Percentiles rank a stretch among this genome's conserved stretches.
Conservation (phyloP, 2,797 vertebrate genomes). For the Coregonus suidteri region DNA sequence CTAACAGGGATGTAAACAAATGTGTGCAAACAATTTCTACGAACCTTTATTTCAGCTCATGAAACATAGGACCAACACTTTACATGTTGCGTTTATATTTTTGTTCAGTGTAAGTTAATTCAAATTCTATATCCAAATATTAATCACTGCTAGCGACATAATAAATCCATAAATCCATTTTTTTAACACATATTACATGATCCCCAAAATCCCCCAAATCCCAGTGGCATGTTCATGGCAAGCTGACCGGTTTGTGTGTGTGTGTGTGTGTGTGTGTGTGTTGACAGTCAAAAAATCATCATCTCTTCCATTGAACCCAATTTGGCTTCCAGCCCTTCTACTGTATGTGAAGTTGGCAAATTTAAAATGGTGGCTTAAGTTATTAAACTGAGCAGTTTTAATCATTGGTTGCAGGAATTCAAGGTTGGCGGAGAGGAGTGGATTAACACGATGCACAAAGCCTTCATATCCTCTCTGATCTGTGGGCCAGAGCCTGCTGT, state of each 20-base stretch:
- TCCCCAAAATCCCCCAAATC: slow-evolving; percentile 42
- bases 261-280: background rate
- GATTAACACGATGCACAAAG: slow-evolving; percentile 89
- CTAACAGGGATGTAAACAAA: too few species aligned
- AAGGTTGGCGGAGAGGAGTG: slow-evolving; percentile 78
- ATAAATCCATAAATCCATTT: slow-evolving; percentile 29
- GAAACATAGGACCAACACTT: too few species aligned
- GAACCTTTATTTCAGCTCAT: too few species aligned
- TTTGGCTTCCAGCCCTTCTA: slow-evolving; percentile 32
- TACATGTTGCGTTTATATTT: too few species aligned
- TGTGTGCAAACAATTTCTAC: too few species aligned
- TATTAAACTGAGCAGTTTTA: slow-evolving; percentile 94
- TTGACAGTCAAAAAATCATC: slow-evolving; percentile 2
- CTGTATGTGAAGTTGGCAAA: slow-evolving; percentile 62
- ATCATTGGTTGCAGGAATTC: slow-evolving; percentile 76
- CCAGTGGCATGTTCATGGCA: slow-evolving; percentile 29
- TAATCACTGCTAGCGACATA: slow-evolving; percentile 49
- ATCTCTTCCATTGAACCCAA: slow-evolving; percentile 27
- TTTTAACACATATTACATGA: slow-evolving; percentile 53
- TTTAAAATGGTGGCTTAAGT: slow-evolving; percentile 91
- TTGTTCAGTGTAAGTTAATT: too few species aligned
- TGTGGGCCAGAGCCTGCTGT: slow-evolving; percentile 43
- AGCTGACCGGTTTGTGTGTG: slow-evolving; percentile 47
- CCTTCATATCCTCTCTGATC: slow-evolving; percentile 68
- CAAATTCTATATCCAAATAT: background rate